Base-by-base conservation (phyloP, 2,113 vertebrate species). In the Carassius auratus region DNA sequence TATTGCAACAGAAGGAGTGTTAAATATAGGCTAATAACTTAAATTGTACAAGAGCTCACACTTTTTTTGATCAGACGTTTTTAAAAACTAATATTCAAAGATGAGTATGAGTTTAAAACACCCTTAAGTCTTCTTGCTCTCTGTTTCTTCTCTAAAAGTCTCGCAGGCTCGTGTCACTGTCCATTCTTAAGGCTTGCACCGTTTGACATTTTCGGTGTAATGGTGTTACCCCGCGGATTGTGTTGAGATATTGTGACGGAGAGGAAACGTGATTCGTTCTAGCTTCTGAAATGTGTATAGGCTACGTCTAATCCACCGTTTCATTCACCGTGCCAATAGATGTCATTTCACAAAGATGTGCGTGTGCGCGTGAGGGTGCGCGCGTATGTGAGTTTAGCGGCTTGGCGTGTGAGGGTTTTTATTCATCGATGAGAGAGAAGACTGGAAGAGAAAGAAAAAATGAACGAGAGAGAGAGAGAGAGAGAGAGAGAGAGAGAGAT, bases 191-290 rank as follows among this genome's bases (percentile, higher is more conserved):
- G 71, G 15, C 85, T 79, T 61, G 84, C 86, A 85, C 14, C 85
- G 90, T 87, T 83, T 93, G 91, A 92, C 91, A 91, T 94, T 91
- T 87, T 83, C 78, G 85, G 52, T 92, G 92, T 92, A 92, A 93
- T 94, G 92, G 92, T 93, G 92, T 94, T 92, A 94, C 91, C 66
- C 52, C 45, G 68, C 84, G 88, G 87, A 91, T 92, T 91, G 91
- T 76, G 90, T 90, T 86, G 88, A 88, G 89, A 50, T 89, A 83
- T 80, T 42, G 82, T 71, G 76, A 71, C 76, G 84, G 82, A 91
- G 89, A 93, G 93, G 92, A 96, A 97, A 96, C 90, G 85, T 89
- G 93, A 97, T 97, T 98, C 94, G 95, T 96, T 97, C 95, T 95
- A 95, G 93, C 92, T 95, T 92, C 92, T 91, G 88, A 93, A 90